These are phyloP conservation scores for Zhengitettix transpicula DNA, from an alignment of 2,888 invertebrate genomes.

Conservation along the genomic window DNA sequence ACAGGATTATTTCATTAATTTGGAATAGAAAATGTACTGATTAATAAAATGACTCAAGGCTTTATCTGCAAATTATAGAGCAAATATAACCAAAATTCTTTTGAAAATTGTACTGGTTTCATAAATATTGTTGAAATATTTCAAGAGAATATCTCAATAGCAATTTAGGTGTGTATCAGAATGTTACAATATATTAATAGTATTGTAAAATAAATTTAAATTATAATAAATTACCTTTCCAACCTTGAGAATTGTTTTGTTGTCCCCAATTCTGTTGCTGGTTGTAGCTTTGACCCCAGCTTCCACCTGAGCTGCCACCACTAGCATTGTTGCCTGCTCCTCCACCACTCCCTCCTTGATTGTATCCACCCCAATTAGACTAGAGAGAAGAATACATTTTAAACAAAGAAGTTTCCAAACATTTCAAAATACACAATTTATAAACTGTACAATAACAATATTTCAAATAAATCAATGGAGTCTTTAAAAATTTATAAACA, in stretches of 20 bases:
- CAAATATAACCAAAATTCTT: too few relatives aligned
- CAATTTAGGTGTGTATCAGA: background rate
- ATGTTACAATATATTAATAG: background rate
- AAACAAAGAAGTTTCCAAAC: background rate
- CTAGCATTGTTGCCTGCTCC: constrained; percentile 3
- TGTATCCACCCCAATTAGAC: constrained; percentile 10
- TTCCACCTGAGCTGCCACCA: constrained; percentile 4
- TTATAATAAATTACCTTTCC: constrained; percentile 2
- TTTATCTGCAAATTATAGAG: too few relatives aligned
- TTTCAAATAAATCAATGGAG: too few relatives aligned
- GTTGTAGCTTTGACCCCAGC: constrained; percentile 8
- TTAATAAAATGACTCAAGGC: too few relatives aligned
- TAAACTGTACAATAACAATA: too few relatives aligned
- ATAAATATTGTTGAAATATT: background rate
- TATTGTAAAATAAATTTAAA: background rate
- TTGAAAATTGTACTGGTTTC: too few relatives aligned
- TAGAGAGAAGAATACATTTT: background rate
- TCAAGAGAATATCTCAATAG: background rate
- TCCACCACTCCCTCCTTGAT: constrained; percentile 8
- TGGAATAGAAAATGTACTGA: too few relatives aligned
- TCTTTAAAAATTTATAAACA: too few relatives aligned
- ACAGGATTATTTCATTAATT: too few relatives aligned
- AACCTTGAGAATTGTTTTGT: constrained; percentile 8
- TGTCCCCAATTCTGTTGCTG: constrained; percentile 8
- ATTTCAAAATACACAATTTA: too few relatives aligned